A percentile compares a stretch with the other conserved stretches of the same genome.
These are phyloP conservation scores for Hylia prasina DNA, from an alignment of 2,113 vertebrate species.

Conservation along the genomic window DNA sequence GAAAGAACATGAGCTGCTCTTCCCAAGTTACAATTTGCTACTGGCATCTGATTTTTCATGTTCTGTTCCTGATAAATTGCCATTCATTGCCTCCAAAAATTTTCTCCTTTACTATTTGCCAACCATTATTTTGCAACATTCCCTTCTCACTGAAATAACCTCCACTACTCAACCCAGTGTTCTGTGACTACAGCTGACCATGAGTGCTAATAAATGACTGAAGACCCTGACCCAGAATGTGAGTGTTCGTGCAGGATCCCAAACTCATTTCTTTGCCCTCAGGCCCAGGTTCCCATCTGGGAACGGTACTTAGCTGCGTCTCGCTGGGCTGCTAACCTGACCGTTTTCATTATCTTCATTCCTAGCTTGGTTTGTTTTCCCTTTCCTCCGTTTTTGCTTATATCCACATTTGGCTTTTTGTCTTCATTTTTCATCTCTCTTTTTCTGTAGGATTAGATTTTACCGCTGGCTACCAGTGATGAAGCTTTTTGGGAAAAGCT, in stretches of 20 bases:
- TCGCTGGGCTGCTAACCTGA: conserved; percentile 30
- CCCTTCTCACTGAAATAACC: background rate
- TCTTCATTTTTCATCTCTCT: background rate
- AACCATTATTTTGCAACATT: background rate
- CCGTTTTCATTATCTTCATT: background rate
- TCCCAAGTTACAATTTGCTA: background rate
- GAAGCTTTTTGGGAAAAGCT: background rate
- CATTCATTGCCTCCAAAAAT: background rate
- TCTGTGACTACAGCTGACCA: background rate
- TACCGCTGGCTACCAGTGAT: background rate
- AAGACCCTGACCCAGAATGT: background rate
- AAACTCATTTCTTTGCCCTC: conserved; percentile 32
- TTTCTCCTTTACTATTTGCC: background rate
- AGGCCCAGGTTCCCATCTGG: conserved; percentile 33
- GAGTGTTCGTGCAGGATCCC: background rate
- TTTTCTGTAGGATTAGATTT: background rate
- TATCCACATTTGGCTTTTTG: background rate
- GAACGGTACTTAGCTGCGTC: background rate
- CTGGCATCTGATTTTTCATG: background rate
- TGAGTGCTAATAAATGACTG: background rate
- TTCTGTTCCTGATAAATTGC: background rate
- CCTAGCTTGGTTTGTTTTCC: background rate
- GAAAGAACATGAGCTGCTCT: background rate
- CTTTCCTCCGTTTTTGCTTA: background rate
- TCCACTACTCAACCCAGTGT: background rate